These are phyloP conservation scores for Carcharodon carcharias DNA, from an alignment of 2,797 vertebrate genomes.

Conservation along the genomic window DNA sequence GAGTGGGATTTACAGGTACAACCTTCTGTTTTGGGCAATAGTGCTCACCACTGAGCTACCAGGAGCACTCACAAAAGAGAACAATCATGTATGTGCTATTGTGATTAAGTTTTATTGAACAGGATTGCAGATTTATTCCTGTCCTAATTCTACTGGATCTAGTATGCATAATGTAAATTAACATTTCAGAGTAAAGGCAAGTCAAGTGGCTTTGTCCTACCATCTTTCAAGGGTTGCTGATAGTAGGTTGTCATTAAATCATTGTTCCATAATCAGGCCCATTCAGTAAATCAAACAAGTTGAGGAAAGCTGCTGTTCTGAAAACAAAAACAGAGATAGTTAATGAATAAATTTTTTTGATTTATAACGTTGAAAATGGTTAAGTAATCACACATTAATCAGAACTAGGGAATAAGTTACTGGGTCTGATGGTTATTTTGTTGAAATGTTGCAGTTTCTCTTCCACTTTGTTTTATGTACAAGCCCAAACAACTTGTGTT, in stretches of 20 bases:
- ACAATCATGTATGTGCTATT: not conserved
- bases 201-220: slow-evolving; percentile 6
- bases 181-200: not conserved
- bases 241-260: not conserved
- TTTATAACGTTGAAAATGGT: not conserved
- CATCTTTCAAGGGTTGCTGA: not conserved
- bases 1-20: not conserved
- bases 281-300: slow-evolving; percentile 1
- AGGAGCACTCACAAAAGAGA: not conserved
- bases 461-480: not conserved
- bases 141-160: not conserved
- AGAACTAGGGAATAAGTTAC: not conserved
- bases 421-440: not conserved
- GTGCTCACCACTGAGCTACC: too few species aligned
- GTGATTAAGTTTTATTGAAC: not conserved
- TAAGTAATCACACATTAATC: not conserved
- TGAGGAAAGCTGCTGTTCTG: not conserved
- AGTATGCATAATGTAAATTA: not conserved
- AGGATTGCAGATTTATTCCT: not conserved
- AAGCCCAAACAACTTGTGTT: slow-evolving; percentile 8
- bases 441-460: not conserved
- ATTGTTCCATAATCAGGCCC: slow-evolving; percentile 4
- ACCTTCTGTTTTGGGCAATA: too few species aligned
- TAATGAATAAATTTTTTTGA: not conserved
- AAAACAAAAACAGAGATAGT: not conserved